These are phyloP conservation scores for Ophion ventricosus DNA, from an alignment of 2,888 invertebrate species.

Conservation along the genomic window DNA sequence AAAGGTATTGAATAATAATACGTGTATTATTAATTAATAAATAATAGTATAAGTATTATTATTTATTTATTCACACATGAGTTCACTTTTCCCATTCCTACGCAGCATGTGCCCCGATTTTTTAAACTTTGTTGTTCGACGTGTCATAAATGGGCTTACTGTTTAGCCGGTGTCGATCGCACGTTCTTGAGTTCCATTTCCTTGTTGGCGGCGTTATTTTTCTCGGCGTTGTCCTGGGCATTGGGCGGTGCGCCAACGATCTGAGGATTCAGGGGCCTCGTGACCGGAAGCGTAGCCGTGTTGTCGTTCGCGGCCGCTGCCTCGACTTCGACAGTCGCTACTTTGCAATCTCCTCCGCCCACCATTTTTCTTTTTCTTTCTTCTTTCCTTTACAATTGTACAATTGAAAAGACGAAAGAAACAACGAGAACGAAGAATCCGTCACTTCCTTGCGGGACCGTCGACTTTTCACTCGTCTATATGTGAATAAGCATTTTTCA, in stretches of 20 bases:
- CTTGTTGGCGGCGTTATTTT: conserved; percentile 92
- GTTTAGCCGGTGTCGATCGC: conserved; percentile 92
- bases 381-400: background rate
- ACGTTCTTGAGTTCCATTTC: conserved; percentile 95
- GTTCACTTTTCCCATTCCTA: no score
- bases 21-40: no score
- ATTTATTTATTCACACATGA: no score
- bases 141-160: conserved; percentile 84
- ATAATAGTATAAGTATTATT: no score
- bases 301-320: conserved; percentile 89
- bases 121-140: background rate
- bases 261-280: conserved; percentile 87
- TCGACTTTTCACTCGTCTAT: no score
- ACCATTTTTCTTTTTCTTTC: conserved; percentile 82
- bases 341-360: conserved; percentile 92
- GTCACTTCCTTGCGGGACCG: background rate
- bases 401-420: background rate
- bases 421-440: background rate
- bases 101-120: no score
- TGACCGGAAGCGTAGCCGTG: conserved; percentile 94
- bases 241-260: conserved; percentile 86
- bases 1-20: no score
- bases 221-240: conserved; percentile 89
- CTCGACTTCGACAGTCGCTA: conserved; percentile 94
- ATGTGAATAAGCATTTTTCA: background rate